phyloP scores from a whole-genome alignment of 2,113 vertebrate species.

The Aptenodytes patagonicus region DNA sequence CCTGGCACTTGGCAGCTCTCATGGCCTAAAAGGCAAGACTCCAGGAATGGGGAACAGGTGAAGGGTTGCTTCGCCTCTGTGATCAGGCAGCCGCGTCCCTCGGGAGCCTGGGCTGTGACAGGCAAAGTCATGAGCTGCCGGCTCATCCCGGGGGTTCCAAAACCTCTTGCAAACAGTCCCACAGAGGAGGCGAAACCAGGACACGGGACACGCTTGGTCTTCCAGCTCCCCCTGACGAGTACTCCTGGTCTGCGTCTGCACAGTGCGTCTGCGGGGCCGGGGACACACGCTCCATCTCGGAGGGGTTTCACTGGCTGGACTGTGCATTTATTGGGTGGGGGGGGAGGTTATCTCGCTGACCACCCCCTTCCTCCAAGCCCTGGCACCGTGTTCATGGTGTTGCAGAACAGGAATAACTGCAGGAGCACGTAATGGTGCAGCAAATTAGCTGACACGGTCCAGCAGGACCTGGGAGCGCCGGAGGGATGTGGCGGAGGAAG shows the following conservation, averaged over 20 bases:
- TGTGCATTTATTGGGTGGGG: neutral
- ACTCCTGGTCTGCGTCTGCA: neutral
- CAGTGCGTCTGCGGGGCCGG: rapidly evolving
- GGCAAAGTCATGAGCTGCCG: neutral
- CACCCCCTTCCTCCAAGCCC: neutral
- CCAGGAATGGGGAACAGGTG: neutral
- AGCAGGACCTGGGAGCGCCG: neutral
- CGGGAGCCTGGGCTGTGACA: neutral
- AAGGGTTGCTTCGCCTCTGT: neutral
- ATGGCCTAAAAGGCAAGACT: neutral
- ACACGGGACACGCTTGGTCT: neutral
- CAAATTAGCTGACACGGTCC: neutral
- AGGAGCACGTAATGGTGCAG: neutral
- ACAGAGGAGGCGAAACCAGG: neutral
- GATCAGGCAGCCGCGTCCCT: neutral
- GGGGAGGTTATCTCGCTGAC: neutral
- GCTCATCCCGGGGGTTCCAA: neutral
- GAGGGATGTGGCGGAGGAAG: neutral
- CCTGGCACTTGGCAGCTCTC: neutral
- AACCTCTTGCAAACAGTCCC: neutral
- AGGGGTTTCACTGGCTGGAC: neutral
- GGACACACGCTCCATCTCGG: neutral
- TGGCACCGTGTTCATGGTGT: rapidly evolving
- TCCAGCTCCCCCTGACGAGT: neutral
- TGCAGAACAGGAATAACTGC: neutral